Evolutionary conservation across 1,140 invertebrate genomes (phyloP), one percentile per base, ranked within the genome.

Genomic region (Physella acuta): DNA sequence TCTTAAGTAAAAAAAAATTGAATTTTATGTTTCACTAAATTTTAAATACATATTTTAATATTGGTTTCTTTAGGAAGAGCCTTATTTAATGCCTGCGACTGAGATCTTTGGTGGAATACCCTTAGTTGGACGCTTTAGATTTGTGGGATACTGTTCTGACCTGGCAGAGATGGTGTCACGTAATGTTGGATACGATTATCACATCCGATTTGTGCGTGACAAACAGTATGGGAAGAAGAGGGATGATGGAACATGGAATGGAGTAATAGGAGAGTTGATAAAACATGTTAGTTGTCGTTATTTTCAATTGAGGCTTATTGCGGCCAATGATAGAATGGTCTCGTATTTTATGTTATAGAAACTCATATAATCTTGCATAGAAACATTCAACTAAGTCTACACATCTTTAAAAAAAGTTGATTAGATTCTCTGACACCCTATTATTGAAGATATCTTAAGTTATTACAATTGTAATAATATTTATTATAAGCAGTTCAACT

Each of bases 201-300:
- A 89, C 58, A 92, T 99, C 44, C 66, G 61, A 68, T 85, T 97
- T 36, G 95, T 97, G 0, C 92, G 93, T 0, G 95, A 98, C 84
- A 91, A 92, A 76, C 93, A 94, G 89, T 98, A 98, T 78, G 96
- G 96, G 0, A 93, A 60, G 17, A 66, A 66, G 36, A 78, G 82
- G 51, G 52, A 76, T 4, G 95, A 94, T 3, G 93, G 94, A 65
- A 89, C 94, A 74, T 99, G 96, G 96, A 97, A 98, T 79, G 97
- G 97, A 59, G 94, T 98, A 90, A 92, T 99, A 60, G 96, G 96
- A 51, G 95, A 98, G 86, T 88, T 99, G 67, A 90, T 98, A 28
- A 88, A 93, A 82, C 90, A 93, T 88, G 95, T 96, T 89, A 90
- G 89, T 82, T 64, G 2, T 44, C 20, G 39, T 44, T 44, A 11